Base-by-base conservation (phyloP, 2,797 vertebrate species). In the Chromobotia macracanthus region DNA sequence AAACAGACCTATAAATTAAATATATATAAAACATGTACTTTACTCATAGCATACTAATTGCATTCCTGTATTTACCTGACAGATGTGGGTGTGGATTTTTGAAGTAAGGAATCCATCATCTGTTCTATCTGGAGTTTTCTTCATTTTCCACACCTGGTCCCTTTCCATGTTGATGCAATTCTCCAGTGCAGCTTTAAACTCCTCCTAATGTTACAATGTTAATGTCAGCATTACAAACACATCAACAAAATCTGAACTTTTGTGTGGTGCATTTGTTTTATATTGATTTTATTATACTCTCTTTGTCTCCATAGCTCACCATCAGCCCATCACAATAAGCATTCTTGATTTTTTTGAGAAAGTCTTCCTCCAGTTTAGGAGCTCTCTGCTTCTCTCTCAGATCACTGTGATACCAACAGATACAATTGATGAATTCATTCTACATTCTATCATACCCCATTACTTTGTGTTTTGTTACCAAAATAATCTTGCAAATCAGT, bases 51-150 rank as follows among this genome's bases (percentile, higher is more conserved):
- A n/a, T 61, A 68, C 1, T 23, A 18, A 9, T n/a, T 82, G 25
- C 65, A 73, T 66, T 41, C 9, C 38, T 41, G 7, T 65, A 35
- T 73, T 28, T 92, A 97, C 97, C 93, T 87, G 91, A 89, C 91
- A 93, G 70, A 97, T 88, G 83, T 96, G 93, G 61, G 91, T 90
- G 87, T 90, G 90, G 44, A 97, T 77, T 0, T 83, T 73, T 5
- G 92, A 88, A 1, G 53, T 64, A 60, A 92, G 91, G 23, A 88
- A 86, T 70, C 83, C 88, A 4, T 93, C 92, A 0, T 93, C 85
- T 60, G 58, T 55, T 66, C 5, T 80, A 5, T 79, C 82, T 0
- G 93, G 92, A 44, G 66, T 23, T 18, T 80, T 83, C 0, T 79
- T 72, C 0, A 80, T 82, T 5, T 16, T 85, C 97, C 96, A 98